Percentiles rank a stretch among this genome's conserved stretches.
These are phyloP conservation scores for Turnix velox DNA, from an alignment of 2,113 vertebrate species.

Conservation along the genomic window DNA sequence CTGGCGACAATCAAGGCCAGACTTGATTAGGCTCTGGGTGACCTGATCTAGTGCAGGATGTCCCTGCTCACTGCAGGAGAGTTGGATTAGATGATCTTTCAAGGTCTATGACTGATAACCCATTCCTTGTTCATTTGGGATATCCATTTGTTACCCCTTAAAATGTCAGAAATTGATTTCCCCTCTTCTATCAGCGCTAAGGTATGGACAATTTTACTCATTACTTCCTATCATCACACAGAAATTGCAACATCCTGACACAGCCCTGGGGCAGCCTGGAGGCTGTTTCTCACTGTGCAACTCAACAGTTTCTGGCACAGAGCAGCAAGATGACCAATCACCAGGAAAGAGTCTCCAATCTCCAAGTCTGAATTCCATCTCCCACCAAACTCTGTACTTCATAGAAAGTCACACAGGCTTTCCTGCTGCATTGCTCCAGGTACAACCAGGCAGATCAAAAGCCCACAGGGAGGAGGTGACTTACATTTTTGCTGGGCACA, in stretches of 20 bases:
- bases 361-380: neutral
- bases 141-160: neutral
- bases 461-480: neutral
- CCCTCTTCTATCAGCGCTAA: neutral
- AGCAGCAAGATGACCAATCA: rapidly evolving
- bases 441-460: neutral
- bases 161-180: neutral
- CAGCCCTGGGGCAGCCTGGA: rapidly evolving
- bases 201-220: rapidly evolving
- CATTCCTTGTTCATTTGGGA: no score
- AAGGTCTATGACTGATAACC: no score
- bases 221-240: neutral
- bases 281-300: neutral
- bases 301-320: neutral
- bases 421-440: neutral
- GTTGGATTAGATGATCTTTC: no score
- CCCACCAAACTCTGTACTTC: neutral
- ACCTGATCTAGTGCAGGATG: no score
- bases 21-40: no score
- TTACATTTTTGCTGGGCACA: constrained; percentile 93
- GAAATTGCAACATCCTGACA: rapidly evolving
- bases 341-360: neutral
- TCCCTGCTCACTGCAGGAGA: no score
- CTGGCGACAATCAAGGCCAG: no score
- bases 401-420: rapidly evolving